Conservation (phyloP, 2,113 vertebrate genomes). For the Channa argus region DNA sequence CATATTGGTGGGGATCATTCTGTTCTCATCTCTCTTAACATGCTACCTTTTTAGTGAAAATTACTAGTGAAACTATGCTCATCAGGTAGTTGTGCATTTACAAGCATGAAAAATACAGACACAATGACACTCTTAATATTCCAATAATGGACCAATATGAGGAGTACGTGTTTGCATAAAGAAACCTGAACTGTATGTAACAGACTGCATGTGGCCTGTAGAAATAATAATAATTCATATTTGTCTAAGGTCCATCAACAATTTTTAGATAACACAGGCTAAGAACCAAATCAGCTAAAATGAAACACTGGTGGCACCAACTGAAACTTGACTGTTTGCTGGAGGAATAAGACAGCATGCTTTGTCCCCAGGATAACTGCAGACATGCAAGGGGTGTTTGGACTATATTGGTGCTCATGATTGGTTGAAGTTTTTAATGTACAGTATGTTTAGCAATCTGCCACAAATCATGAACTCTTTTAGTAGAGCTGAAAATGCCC, state of each 20-base stretch:
- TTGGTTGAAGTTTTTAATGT: slow-evolving; percentile 36
- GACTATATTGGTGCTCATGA: slow-evolving; percentile 28
- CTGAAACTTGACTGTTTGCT: slow-evolving; percentile 10
- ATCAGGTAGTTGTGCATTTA: background rate
- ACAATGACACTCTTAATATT: too few relatives aligned
- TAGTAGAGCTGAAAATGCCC: slow-evolving; percentile 25
- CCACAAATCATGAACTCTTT: slow-evolving; percentile 39
- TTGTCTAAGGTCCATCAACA: background rate
- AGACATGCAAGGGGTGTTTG: slow-evolving; percentile 51
- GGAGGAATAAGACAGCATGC: slow-evolving; percentile 64
- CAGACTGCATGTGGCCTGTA: background rate
- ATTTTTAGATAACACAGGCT: background rate
- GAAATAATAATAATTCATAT: too few relatives aligned
- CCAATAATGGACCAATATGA: too few relatives aligned
- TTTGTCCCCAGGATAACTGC: slow-evolving; percentile 24
- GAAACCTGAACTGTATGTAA: background rate
- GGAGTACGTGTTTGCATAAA: too few relatives aligned
- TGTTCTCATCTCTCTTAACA: too few relatives aligned
- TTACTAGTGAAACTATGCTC: too few relatives aligned
- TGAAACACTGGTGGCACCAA: slow-evolving; percentile 55
- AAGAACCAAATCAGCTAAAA: slow-evolving; percentile 10
- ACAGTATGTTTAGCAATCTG: slow-evolving; percentile 5
- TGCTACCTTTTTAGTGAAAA: too few relatives aligned
- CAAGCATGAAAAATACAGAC: background rate
- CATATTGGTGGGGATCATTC: background rate